phyloP scores from a whole-genome alignment of 2,113 vertebrate genomes.

The Brachyistius frenatus region DNA sequence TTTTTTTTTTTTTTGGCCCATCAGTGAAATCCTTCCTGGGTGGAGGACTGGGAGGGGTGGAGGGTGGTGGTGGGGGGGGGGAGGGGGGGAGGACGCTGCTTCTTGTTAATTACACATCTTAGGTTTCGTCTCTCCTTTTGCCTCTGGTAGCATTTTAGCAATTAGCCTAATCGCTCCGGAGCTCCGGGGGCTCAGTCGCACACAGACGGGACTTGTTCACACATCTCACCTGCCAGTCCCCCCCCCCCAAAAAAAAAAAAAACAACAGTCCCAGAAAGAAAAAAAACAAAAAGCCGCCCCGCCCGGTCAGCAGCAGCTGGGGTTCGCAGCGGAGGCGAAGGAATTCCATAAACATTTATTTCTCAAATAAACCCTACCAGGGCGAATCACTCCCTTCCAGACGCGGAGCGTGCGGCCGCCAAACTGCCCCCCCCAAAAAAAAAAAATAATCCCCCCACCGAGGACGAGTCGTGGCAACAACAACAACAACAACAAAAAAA shows the following conservation, averaged over 20 bases:
- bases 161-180: conserved; percentile 60
- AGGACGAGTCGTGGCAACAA: too few species aligned
- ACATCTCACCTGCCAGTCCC: conserved; percentile 29
- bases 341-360: conserved; percentile 61
- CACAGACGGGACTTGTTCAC: conserved; percentile 3
- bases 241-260: too few species aligned
- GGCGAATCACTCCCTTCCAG: conserved; percentile 34
- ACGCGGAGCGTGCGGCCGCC: conserved; percentile 33
- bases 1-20: too few species aligned
- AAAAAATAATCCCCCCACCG: too few species aligned
- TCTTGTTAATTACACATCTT: conserved; percentile 77
- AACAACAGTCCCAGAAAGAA: neutral
- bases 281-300: conserved; percentile 17
- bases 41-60: too few species aligned
- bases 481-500: too few species aligned
- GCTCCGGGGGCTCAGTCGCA: conserved; percentile 31
- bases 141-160: conserved; percentile 65
- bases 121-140: conserved; percentile 53
- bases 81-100: conserved; percentile 59
- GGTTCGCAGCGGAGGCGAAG: conserved; percentile 19
- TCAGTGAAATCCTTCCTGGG: conserved; percentile 66
- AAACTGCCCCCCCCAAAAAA: conserved; percentile 8
- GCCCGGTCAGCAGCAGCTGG: conserved; percentile 12
- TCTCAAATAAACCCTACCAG: conserved; percentile 58
- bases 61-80: too few species aligned